Base-by-base conservation (phyloP, 1,140 invertebrate species). In the Heliconius himera region DNA sequence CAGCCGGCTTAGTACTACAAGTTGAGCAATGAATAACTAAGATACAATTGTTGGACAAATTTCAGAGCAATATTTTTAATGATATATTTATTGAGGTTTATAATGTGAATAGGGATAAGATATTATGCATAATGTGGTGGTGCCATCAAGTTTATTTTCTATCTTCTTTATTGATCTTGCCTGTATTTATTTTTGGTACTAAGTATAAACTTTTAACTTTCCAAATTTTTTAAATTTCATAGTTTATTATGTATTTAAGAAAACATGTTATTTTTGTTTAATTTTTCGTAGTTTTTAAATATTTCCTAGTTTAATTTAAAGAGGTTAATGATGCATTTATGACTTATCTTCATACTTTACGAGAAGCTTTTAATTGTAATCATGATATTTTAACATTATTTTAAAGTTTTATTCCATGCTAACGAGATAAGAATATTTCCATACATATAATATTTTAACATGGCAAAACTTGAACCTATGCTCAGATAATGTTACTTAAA, bases 1-100 rank as follows among this genome's bases (percentile, higher is more conserved):
- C 97, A 49, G 97, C 98, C 11, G 98, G 97, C 26, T 90, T 98
- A 6, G 96, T 97, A 41, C 95, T 97, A 49, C 98, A 98, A 91
- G 96, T 98, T 74, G 96, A 94, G 90, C 91, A 90, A 85, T 92
- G 75, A 91, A 78, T 46, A 6, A 38, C 4, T 49, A 38, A 46
- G 22, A 56, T 22, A 56, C 74, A 38, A 72, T 72, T 72, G 36
- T 41, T 72, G 70, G 38, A 72, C 70, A 72, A 11, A 13, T 41
- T 70, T 76, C 56, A 51, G 74, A 66, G 36, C 74, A 76, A 76
- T 41, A 70, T 76, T 66, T 66, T 66, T 26, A 66, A 29, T 66
- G 3, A 56, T 66, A 66, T 66, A 66, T 66, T 66, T 60, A 60
- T 60, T 26, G n/a, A 60, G 3, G 56, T 60, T n/a, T 29, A 26